Conservation (phyloP, 2,113 vertebrate genomes). For the Corapipo altera region DNA sequence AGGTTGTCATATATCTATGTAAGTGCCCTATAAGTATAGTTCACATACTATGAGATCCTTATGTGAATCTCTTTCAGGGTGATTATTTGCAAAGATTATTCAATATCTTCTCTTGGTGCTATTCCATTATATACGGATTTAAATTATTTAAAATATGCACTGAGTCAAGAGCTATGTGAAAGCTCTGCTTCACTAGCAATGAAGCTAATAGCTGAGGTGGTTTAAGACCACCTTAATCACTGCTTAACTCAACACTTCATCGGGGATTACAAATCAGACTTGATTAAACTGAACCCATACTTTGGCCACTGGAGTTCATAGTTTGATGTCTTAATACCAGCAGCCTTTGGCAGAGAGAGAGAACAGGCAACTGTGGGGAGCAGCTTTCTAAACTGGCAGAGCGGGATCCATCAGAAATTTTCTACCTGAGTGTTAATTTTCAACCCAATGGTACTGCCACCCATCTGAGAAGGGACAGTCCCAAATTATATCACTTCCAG, state of each 20-base stretch:
- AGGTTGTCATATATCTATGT: background rate
- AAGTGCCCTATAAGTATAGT: background rate
- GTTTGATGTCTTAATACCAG: slow-evolving; percentile 27
- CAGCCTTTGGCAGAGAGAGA: background rate
- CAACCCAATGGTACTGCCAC: fast-evolving
- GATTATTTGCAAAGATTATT: background rate
- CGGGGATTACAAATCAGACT: slow-evolving; percentile 15
- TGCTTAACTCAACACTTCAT: slow-evolving; percentile 11
- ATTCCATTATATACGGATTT: background rate
- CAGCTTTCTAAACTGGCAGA: background rate
- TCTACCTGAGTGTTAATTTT: background rate
- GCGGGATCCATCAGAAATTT: background rate
- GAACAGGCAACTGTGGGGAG: background rate
- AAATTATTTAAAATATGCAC: slow-evolving; percentile 31
- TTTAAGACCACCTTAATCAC: slow-evolving; percentile 39
- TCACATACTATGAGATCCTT: background rate
- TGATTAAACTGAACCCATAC: slow-evolving; percentile 34
- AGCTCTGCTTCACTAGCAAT: background rate
- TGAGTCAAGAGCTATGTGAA: slow-evolving; percentile 9
- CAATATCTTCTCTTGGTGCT: background rate
- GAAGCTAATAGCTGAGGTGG: slow-evolving; percentile 13
- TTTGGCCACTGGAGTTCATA: background rate
- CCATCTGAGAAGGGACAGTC: background rate
- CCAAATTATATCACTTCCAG: background rate
- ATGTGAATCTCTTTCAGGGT: background rate